Percentiles rank a stretch among this genome's conserved stretches.
Evolutionary conservation across 2,113 vertebrate genomes (phyloP).

Genomic region (Gymnocephalus cernua): DNA sequence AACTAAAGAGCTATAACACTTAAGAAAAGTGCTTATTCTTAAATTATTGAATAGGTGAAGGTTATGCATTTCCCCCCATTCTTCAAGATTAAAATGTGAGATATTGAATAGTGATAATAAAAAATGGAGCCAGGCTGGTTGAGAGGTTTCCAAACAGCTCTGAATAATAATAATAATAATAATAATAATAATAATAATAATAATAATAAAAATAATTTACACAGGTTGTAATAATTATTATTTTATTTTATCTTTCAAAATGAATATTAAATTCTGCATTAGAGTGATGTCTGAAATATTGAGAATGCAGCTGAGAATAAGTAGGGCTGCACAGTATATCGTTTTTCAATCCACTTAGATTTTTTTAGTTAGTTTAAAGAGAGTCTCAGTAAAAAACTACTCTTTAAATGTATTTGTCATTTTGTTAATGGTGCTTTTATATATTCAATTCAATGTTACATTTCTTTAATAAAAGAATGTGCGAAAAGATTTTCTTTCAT

Average conservation of each 20-base stretch:
- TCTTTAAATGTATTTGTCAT: too few species aligned
- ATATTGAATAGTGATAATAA: not conserved
- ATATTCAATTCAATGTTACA: too few species aligned
- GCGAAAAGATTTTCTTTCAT: too few species aligned
- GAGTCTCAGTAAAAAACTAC: too few species aligned
- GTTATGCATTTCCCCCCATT: rapidly evolving
- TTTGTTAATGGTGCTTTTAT: too few species aligned
- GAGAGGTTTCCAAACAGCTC: not conserved
- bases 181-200: too few species aligned
- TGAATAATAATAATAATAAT: not conserved
- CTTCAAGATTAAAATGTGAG: not conserved
- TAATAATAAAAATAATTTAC: not conserved
- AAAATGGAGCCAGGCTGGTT: not conserved
- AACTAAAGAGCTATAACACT: not conserved
- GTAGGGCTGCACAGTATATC: too few species aligned
- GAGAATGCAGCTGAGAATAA: not conserved
- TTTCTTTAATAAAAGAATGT: too few species aligned
- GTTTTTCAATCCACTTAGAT: too few species aligned
- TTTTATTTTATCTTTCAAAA: not conserved
- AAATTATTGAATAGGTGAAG: too few species aligned
- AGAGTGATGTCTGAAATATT: not conserved
- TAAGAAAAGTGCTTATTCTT: not conserved
- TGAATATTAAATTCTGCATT: not conserved
- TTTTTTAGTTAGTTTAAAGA: too few species aligned
- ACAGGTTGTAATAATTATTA: not conserved